Conservation (phyloP, 2,888 invertebrate genomes). For the Mesopsocus fuscifrons region DNA sequence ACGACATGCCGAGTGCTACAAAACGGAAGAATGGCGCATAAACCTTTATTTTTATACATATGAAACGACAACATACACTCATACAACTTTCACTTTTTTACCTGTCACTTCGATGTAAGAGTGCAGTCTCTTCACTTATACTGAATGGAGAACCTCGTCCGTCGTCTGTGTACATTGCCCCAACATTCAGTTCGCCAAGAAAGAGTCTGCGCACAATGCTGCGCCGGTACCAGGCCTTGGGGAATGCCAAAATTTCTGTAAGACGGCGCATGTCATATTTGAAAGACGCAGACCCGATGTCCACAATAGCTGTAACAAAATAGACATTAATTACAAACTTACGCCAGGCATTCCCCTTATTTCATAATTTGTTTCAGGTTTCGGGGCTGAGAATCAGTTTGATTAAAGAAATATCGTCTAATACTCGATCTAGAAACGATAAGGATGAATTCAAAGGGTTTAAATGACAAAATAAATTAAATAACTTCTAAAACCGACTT, state of each 20-base stretch:
- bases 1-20: slow-evolving; percentile 10
- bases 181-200: slow-evolving; percentile 70
- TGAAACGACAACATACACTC: too few relatives aligned
- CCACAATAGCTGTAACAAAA: slow-evolving; percentile 56
- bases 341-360: slow-evolving; percentile 2
- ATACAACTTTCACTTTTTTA: not conserved
- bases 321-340: slow-evolving; percentile 11
- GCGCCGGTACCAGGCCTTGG: slow-evolving; percentile 95
- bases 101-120: slow-evolving; percentile 2
- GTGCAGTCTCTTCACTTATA: slow-evolving; percentile 14
- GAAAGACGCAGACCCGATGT: slow-evolving; percentile 90
- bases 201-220: slow-evolving; percentile 84
- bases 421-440: not conserved
- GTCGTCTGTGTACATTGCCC: slow-evolving; percentile 26
- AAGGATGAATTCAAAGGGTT: too few relatives aligned
- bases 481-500: too few relatives aligned
- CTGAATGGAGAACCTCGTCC: slow-evolving; percentile 22
- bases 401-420: slow-evolving; percentile 1
- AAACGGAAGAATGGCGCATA: slow-evolving; percentile 5
- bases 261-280: slow-evolving; percentile 97
- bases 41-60: too few relatives aligned
- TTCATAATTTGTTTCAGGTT: slow-evolving; percentile 5
- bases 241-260: slow-evolving; percentile 92
- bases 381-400: not conserved
- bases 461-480: too few relatives aligned